Conservation (phyloP, 2,888 invertebrate species). For the Noctua fimbriata region DNA sequence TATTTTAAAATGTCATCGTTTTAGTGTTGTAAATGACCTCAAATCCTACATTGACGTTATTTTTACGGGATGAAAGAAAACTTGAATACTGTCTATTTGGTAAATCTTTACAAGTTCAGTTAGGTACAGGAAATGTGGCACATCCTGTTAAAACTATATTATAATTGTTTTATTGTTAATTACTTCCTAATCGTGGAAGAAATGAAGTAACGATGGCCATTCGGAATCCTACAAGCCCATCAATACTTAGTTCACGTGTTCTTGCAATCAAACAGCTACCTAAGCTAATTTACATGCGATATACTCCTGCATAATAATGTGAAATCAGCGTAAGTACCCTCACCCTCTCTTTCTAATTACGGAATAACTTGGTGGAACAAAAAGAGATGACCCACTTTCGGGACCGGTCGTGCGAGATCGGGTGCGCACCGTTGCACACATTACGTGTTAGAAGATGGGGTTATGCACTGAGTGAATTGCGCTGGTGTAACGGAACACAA, state of each 20-base stretch:
- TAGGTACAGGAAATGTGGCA: background rate
- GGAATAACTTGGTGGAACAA: constrained; percentile 89
- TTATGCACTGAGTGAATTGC: constrained; percentile 85
- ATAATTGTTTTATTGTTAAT: background rate
- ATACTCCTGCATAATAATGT: constrained; percentile 71
- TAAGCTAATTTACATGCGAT: constrained; percentile 71
- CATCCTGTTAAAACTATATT: background rate
- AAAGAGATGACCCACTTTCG: constrained; percentile 90
- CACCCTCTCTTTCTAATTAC: constrained; percentile 88
- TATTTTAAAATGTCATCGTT: constrained; percentile 54
- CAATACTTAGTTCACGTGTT: constrained; percentile 55
- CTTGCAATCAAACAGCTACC: constrained; percentile 66
- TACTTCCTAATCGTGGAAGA: background rate
- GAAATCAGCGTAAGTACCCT: constrained; percentile 67
- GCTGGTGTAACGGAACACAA: constrained; percentile 84
- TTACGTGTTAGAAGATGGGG: constrained; percentile 89
- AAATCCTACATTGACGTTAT: constrained; percentile 25
- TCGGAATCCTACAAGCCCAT: constrained; percentile 42
- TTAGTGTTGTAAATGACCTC: constrained; percentile 38
- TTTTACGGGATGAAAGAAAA: constrained; percentile 6
- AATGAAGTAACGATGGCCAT: constrained; percentile 1
- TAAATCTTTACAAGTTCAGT: background rate
- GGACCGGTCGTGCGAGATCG: constrained; percentile 90
- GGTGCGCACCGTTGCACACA: constrained; percentile 89
- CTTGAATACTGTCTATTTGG: background rate